These are phyloP conservation scores for Thaumatotibia leucotreta DNA, from an alignment of 1,140 invertebrate genomes.

Conservation along the genomic window DNA sequence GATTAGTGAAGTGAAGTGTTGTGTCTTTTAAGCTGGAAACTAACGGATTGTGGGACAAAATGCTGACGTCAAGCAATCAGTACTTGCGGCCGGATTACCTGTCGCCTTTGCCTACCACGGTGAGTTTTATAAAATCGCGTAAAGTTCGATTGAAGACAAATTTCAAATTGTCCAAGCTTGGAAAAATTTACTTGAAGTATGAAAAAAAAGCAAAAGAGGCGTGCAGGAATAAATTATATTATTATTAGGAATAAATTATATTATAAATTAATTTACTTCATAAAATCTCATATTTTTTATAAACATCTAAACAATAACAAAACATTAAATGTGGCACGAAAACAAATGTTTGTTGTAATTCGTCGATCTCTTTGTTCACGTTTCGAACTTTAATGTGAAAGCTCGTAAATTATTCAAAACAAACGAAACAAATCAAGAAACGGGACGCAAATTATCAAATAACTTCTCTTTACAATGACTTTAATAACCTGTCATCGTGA, in stretches of 20 bases:
- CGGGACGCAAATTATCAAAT: not conserved
- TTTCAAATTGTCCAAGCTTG: too few species aligned
- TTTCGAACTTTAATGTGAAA: not conserved
- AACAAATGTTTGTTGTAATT: not conserved
- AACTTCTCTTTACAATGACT: not conserved
- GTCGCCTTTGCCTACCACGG: slow-evolving; percentile 91
- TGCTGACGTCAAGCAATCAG: slow-evolving; percentile 92
- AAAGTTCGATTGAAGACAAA: too few species aligned
- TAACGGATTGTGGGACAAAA: slow-evolving; percentile 74
- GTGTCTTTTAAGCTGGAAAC: slow-evolving; percentile 63
- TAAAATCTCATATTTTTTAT: too few species aligned
- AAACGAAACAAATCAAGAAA: not conserved
- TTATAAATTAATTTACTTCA: too few species aligned
- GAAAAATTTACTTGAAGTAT: too few species aligned
- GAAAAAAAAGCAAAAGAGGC: too few species aligned
- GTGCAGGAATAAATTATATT: too few species aligned
- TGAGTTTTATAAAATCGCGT: slow-evolving; percentile 79
- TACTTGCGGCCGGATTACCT: slow-evolving; percentile 95
- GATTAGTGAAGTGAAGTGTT: slow-evolving; percentile 53
- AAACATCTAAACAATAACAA: not conserved
- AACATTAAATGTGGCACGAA: not conserved
- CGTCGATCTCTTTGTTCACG: not conserved
- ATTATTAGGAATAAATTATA: too few species aligned
- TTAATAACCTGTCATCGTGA: not conserved
- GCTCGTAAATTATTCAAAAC: not conserved